Evolutionary conservation across 2,888 invertebrate species (phyloP).

Genomic region (Stenodema calcarata): DNA sequence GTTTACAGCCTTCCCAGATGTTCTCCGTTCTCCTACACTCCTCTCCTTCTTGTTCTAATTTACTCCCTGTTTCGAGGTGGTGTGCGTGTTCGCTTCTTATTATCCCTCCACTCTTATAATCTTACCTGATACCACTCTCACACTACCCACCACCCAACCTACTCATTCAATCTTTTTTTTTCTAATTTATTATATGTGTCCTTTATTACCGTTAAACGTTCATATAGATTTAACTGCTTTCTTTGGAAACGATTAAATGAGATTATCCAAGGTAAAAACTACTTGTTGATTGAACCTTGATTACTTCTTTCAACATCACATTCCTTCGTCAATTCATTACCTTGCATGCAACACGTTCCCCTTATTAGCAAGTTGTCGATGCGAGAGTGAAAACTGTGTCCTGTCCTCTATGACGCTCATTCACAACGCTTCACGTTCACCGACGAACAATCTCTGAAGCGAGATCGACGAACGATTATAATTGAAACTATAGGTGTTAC

Average conservation of each 20-base stretch:
- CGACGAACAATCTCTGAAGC: too few species aligned
- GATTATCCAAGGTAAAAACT: slow-evolving; percentile 5
- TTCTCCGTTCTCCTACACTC: slow-evolving; percentile 48
- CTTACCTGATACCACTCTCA: slow-evolving; percentile 32
- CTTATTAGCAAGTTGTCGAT: neutral
- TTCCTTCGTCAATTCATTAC: slow-evolving; percentile 29
- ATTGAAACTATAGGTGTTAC: too few species aligned
- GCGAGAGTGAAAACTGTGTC: neutral
- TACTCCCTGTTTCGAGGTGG: slow-evolving; percentile 38
- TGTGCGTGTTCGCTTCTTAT: slow-evolving; percentile 45
- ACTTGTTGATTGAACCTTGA: slow-evolving; percentile 37
- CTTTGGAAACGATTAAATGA: slow-evolving; percentile 38
- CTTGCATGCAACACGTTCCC: slow-evolving; percentile 31
- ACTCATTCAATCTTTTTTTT: slow-evolving; percentile 34
- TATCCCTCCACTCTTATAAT: slow-evolving; percentile 34
- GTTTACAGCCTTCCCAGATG: slow-evolving; percentile 53
- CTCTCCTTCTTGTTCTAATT: slow-evolving; percentile 43
- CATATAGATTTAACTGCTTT: slow-evolving; percentile 36
- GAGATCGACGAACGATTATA: too few species aligned
- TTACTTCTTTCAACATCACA: slow-evolving; percentile 33
- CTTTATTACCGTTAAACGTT: slow-evolving; percentile 46
- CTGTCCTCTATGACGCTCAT: neutral
- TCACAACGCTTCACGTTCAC: neutral
- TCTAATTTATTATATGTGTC: slow-evolving; percentile 39
- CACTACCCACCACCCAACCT: slow-evolving; percentile 3